Evolutionary conservation across 2,113 vertebrate genomes (phyloP).

Genomic region (Dasyprocta punctata): DNA sequence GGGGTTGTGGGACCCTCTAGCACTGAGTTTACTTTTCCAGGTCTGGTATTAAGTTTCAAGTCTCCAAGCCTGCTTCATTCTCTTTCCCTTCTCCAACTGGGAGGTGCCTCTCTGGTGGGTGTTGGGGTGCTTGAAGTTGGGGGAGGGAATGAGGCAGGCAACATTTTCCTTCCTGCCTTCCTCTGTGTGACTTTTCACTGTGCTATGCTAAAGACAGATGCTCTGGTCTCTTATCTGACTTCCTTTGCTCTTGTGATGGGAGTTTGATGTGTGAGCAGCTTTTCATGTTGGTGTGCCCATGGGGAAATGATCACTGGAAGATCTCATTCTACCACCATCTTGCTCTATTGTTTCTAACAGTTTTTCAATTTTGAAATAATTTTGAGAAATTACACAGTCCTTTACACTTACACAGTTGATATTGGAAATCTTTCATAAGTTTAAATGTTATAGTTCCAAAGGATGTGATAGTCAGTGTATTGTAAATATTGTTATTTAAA

Average conservation of each 20-base stretch:
- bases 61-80: not conserved
- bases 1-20: not conserved
- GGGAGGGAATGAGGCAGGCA: not conserved
- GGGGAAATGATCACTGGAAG: not conserved
- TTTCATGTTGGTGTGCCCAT: not conserved
- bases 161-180: not conserved
- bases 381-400: not conserved
- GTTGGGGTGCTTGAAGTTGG: not conserved
- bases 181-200: not conserved
- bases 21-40: not conserved
- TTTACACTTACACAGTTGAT: constrained; percentile 5
- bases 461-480: constrained; percentile 14
- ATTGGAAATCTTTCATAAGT: constrained; percentile 4
- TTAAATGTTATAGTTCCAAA: constrained; percentile 25
- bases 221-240: not conserved
- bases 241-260: not conserved
- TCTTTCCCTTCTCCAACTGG: not conserved
- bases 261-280: not conserved
- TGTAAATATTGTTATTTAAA: constrained; percentile 46
- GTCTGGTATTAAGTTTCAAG: not conserved
- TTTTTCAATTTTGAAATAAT: constrained; percentile 7
- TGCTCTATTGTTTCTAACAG: not conserved
- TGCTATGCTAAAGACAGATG: not conserved
- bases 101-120: not conserved
- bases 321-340: not conserved